Evolutionary conservation across 2,888 invertebrate genomes (phyloP).

Genomic region (Gerris lacustris): DNA sequence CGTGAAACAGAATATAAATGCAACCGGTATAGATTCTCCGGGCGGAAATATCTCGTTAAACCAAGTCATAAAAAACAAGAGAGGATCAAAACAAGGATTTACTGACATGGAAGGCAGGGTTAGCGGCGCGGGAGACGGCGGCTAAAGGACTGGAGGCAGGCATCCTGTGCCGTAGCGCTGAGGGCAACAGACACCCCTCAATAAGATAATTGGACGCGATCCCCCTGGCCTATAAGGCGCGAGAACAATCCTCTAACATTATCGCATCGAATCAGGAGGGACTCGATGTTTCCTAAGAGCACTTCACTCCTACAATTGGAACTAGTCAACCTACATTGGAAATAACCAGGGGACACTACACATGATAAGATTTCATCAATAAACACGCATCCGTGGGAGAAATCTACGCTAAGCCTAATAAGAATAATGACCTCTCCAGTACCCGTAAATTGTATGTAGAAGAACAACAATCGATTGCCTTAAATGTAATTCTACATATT

Average conservation of each 20-base stretch:
- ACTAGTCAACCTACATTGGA: neutral
- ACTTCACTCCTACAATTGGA: neutral
- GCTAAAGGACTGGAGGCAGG: neutral
- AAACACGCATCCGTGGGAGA: no score
- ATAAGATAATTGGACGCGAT: slow-evolving; percentile 1
- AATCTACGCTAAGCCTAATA: no score
- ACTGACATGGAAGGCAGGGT: neutral
- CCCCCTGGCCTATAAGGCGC: neutral
- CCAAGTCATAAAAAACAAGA: neutral
- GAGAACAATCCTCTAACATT: neutral
- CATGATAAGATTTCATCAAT: no score
- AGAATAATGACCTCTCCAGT: no score
- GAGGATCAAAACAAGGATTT: neutral
- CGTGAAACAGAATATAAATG: no score
- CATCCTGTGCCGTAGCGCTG: neutral
- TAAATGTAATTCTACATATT: no score
- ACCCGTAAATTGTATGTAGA: no score
- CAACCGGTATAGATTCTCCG: neutral
- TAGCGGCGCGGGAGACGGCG: neutral
- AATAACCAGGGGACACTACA: no score
- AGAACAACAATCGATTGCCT: no score
- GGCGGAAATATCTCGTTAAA: neutral
- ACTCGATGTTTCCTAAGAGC: no score
- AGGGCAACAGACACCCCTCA: slow-evolving; percentile 1
- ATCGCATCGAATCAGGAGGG: neutral